Evolutionary conservation across 2,797 vertebrate genomes (phyloP), one percentile per base, ranked within the genome.

Genomic region (Sphenopsis melanotis): DNA sequence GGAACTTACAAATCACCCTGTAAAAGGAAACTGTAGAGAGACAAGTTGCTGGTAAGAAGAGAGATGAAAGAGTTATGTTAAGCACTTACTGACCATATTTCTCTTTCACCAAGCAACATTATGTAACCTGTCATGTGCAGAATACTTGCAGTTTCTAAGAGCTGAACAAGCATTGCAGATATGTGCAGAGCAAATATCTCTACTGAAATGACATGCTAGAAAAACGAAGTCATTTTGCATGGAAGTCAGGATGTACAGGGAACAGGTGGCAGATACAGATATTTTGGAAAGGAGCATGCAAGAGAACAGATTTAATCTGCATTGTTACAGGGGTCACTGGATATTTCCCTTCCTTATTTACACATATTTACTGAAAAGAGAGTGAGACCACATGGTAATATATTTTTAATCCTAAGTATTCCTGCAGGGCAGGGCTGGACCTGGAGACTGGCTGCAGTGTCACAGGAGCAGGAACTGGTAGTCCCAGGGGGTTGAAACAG

Each of bases 11-110:
- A 94, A 95, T 88, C 80, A 69, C 24, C 59, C 87, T 96, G 90
- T 88, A 87, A 95, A 97, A 96, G 84, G 71, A 94, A 96, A 91
- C 87, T 94, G 78, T 36, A 71, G 87, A 93, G 87, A 92, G 80
- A 89, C 70, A 59, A 76, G 47, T 37, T 79, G 39, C 61, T 79
- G 82, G 90, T 60, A 93, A 80, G 63, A 71, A 37, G 30, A 53
- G 64, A 81, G 72, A 72, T 93, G 82, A 94, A 95, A 79, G 89
- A 64, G 64, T 82, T 70, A 81, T 65, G 32, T 80, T 94, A 83
- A 94, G 66, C 53, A 91, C 60, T 88, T 75, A 57, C 21, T 94
- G 64, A 92, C 87, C 76, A 49, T 92, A 71, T 80, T 96, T 95
- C 76, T 96, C 88, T 96, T 95, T 97, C 70, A 95, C 69, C 15